These are phyloP conservation scores for Archilochus colubris DNA, from an alignment of 2,113 vertebrate species.

Conservation along the genomic window DNA sequence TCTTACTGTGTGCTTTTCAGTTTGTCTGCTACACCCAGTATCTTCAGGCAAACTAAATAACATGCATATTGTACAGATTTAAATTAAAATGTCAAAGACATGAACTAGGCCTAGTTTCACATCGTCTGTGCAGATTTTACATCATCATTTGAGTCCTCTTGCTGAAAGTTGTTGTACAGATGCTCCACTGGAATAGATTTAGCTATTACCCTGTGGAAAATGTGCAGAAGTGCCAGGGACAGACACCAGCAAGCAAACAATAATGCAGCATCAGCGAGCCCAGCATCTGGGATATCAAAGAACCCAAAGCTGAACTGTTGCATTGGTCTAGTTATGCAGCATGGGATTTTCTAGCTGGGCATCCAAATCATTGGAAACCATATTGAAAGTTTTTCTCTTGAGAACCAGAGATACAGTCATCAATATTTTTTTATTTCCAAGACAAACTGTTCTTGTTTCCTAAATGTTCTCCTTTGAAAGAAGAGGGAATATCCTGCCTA, in stretches of 20 bases:
- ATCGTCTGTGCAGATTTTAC: background rate
- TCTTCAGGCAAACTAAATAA: background rate
- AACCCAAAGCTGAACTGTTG: constrained; percentile 7
- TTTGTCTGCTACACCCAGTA: background rate
- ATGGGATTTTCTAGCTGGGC: background rate
- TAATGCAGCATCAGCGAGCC: background rate
- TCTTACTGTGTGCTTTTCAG: background rate
- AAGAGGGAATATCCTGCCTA: background rate
- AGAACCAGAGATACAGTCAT: constrained; percentile 8
- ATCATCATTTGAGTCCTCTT: background rate
- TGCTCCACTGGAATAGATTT: constrained; percentile 23
- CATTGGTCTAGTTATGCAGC: constrained; percentile 34
- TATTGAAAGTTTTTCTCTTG: background rate
- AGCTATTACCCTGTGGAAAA: constrained; percentile 34
- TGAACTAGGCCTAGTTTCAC: background rate
- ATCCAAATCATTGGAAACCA: background rate
- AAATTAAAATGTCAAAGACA: background rate
- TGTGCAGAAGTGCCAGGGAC: background rate
- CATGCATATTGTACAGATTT: background rate
- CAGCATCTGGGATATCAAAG: background rate
- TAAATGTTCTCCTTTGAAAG: constrained; percentile 3
- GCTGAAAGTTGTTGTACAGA: constrained; percentile 29
- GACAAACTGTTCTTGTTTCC: constrained; percentile 29
- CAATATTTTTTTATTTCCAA: background rate
- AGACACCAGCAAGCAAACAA: background rate